Base-by-base conservation (phyloP, 2,888 invertebrate genomes). In the Ctenicera cuprea region DNA sequence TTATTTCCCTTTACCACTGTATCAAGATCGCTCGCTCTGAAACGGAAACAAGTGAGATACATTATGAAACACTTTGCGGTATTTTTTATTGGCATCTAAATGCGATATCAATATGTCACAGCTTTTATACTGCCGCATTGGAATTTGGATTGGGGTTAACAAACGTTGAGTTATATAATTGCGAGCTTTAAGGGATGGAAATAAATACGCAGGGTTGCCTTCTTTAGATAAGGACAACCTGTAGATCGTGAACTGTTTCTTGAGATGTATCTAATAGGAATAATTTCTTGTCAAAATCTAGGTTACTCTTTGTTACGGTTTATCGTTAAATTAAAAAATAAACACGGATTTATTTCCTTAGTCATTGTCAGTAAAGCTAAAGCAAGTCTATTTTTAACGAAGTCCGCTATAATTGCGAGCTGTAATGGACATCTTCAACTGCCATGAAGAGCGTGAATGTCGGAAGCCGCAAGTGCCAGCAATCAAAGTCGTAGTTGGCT, bases 31-130 rank as follows among this genome's bases (percentile, higher is more conserved):
- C 64, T 16, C 61, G 20, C 52, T 38, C 64, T 54, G 61, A 68
- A 64, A 64, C 63, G 52, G 48, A 57, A 70, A 69, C 73, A 74
- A 61, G 71, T 72, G 68, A 77, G 69, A 85, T 86, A 84, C 85
- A 87, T 86, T 85, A 86, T 87, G 86, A 85, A 86, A 86, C 85
- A 85, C 84, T 86, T 85, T 83, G 86, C 84, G 85, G 86, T 84
- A 84, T 85, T 87, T 86, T 87, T 87, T 87, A 87, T 87, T 83
- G 86, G 83, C 84, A 85, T 86, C 85, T 86, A 87, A 87, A 86
- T 86, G 85, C 86, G 84, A 85, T 85, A 85, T 85, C 85, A 84
- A 85, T 86, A 86, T 84, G 84, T 85, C 85, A 85, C 84, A 76
- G 81, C 80, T 78, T 81, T 82, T 81, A 80, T 78, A 80, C 77